Conservation (phyloP, 2,888 invertebrate genomes). For the Aquatica leii region DNA sequence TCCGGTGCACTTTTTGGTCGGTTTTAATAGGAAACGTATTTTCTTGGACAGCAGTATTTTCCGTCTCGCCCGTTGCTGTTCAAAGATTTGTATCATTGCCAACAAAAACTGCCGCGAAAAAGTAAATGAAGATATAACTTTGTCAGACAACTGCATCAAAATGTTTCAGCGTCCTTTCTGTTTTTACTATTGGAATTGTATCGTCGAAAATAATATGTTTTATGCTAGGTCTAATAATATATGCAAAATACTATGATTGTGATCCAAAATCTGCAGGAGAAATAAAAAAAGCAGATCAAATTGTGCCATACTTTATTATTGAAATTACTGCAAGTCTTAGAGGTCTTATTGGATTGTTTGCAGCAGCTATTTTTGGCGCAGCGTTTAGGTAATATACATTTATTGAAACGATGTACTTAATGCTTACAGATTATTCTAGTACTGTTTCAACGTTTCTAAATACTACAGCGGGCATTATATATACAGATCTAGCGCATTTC, state of each 20-base stretch:
- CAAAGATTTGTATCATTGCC: too few species aligned
- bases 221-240: conserved; percentile 68
- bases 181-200: too few species aligned
- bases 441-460: conserved; percentile 69
- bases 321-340: conserved; percentile 69
- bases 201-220: conserved; percentile 54
- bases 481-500: conserved; percentile 68
- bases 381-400: conserved; percentile 65
- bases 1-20: conserved; percentile 69
- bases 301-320: conserved; percentile 74
- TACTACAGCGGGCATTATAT: conserved; percentile 67
- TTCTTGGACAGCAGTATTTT: conserved; percentile 56
- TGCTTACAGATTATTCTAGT: conserved; percentile 55
- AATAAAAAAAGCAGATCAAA: conserved; percentile 64
- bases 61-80: too few species aligned
- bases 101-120: too few species aligned
- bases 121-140: too few species aligned
- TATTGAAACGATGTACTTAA: neutral
- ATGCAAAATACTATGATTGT: conserved; percentile 70
- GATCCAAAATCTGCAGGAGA: conserved; percentile 69
- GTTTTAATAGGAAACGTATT: conserved; percentile 66
- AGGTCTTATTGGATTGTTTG: conserved; percentile 77
- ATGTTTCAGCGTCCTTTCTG: too few species aligned
- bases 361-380: conserved; percentile 77
- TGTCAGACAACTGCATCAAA: too few species aligned